These are phyloP conservation scores for Pipistrellus kuhlii DNA, from an alignment of 2,797 vertebrate species.

Conservation along the genomic window DNA sequence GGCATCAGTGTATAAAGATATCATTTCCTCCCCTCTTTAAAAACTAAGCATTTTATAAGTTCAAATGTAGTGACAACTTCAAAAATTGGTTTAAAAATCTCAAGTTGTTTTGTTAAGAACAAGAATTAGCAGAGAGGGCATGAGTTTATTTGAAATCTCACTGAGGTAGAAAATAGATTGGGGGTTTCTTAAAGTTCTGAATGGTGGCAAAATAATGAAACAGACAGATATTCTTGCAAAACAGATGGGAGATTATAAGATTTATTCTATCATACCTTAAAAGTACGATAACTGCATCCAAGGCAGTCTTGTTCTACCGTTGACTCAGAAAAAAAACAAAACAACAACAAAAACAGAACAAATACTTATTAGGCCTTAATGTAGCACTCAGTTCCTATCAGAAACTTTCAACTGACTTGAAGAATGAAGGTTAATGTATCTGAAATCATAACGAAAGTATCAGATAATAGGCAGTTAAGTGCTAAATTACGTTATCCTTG, in stretches of 20 bases:
- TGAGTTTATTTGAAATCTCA: not conserved
- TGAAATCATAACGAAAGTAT: conserved; percentile 52
- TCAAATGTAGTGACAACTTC: not conserved
- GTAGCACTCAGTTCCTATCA: not conserved
- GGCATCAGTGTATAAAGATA: not conserved
- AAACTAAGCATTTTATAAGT: not conserved
- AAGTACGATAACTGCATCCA: conserved; percentile 6
- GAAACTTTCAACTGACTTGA: conserved; percentile 13
- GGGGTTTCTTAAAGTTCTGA: not conserved
- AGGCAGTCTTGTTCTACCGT: not conserved
- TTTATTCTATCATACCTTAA: conserved; percentile 21
- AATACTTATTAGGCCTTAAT: conserved; percentile 8
- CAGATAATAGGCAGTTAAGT: conserved; percentile 48
- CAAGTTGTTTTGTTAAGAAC: not conserved
- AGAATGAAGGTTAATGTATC: conserved; percentile 59
- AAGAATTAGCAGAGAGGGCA: not conserved
- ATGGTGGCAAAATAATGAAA: not conserved
- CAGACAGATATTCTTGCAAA: not conserved
- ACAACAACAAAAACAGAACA: not conserved
- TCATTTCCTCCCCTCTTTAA: not conserved
- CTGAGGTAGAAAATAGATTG: not conserved
- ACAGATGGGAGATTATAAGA: not conserved
- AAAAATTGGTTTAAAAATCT: not conserved
- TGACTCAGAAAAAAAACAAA: not conserved
- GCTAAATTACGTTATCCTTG: conserved; percentile 58